A percentile compares a stretch with the other conserved stretches of the same genome.
phyloP scores from a whole-genome alignment of 2,888 invertebrate genomes.

The Drosophila bunnanda region DNA sequence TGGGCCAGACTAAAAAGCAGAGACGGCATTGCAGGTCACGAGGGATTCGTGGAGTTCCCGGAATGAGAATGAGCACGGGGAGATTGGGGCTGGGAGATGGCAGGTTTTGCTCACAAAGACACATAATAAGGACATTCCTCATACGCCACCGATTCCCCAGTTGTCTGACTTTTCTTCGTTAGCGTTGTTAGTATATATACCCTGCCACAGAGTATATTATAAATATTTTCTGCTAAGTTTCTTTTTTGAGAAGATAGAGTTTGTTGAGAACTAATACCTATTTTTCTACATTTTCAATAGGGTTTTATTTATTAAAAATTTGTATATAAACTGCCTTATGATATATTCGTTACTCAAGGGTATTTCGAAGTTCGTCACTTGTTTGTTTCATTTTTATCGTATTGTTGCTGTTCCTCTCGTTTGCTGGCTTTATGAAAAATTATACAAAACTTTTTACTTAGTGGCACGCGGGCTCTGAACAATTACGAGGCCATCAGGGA shows the following conservation, averaged over 20 bases:
- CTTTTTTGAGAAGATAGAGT: not conserved
- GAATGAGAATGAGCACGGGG: constrained; percentile 19
- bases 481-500: constrained; percentile 64
- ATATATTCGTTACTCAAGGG: not conserved
- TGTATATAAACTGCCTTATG: too few relatives aligned
- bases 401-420: constrained; percentile 29
- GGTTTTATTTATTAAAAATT: not conserved
- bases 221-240: too few relatives aligned
- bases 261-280: not conserved
- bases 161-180: constrained; percentile 3
- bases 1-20: constrained; percentile 23
- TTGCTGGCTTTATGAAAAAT: constrained; percentile 63
- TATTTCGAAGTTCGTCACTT: not conserved
- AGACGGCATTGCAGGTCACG: not conserved
- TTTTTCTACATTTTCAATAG: not conserved
- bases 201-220: not conserved
- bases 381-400: constrained; percentile 41
- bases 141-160: constrained; percentile 68
- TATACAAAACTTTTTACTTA: constrained; percentile 79
- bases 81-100: not conserved
- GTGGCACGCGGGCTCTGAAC: constrained; percentile 56
- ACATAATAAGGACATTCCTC: constrained; percentile 60
- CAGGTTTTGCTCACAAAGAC: constrained; percentile 18
- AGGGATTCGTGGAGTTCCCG: constrained; percentile 7
- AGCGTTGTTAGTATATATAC: not conserved